Percentiles rank a stretch among this genome's conserved stretches.
These are phyloP conservation scores for Pardalotus punctatus DNA, from an alignment of 2,113 vertebrate species.

Conservation along the genomic window DNA sequence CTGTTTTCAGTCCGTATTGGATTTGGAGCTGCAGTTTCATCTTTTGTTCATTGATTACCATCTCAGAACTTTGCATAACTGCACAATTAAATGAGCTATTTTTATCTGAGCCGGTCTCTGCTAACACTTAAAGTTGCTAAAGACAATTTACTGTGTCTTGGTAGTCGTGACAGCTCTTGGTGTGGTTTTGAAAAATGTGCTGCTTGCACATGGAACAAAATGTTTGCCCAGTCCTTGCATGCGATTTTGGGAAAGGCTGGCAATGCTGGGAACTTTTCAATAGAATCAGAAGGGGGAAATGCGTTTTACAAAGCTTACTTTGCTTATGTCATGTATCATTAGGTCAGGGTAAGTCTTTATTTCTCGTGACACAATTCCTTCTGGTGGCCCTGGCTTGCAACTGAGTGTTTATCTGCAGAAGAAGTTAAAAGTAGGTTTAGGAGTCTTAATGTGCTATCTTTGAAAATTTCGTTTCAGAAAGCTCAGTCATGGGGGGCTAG, in stretches of 20 bases:
- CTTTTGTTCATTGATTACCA: neutral
- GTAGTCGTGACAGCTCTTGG: neutral
- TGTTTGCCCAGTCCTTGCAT: neutral
- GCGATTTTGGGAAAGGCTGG: neutral
- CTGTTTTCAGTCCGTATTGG: neutral
- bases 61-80: conserved; percentile 6
- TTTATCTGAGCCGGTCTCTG: neutral
- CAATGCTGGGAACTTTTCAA: neutral
- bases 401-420: neutral
- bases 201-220: neutral
- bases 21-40: conserved; percentile 28
- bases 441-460: neutral
- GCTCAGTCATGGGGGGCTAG: neutral
- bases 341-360: neutral
- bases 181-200: neutral
- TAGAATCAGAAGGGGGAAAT: neutral
- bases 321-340: neutral
- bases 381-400: neutral
- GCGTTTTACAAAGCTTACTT: neutral
- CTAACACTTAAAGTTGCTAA: neutral
- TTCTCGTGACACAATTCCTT: neutral
- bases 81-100: neutral
- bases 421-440: neutral
- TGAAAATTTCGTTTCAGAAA: neutral
- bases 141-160: neutral